A percentile compares a stretch with the other conserved stretches of the same genome.
Conservation (phyloP, 2,888 invertebrate genomes). For the Amblyteles armatorius region DNA sequence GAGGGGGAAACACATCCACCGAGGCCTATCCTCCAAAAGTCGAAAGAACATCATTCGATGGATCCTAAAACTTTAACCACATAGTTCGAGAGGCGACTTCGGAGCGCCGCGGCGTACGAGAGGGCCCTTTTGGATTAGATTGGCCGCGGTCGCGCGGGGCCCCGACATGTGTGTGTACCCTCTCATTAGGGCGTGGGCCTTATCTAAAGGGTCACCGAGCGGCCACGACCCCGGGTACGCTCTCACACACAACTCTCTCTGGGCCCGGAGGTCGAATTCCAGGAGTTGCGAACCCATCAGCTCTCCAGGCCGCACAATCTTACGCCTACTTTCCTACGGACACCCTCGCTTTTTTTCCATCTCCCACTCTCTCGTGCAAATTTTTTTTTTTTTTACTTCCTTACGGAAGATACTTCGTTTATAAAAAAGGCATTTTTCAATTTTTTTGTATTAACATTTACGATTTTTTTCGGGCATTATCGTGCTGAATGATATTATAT, state of each 20-base stretch:
- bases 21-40: constrained; percentile 12
- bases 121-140: constrained; percentile 61
- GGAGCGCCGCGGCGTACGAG: constrained; percentile 65
- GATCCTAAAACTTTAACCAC: constrained; percentile 80
- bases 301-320: constrained; percentile 59
- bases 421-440: too few species aligned
- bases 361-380: neutral
- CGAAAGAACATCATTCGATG: constrained; percentile 30
- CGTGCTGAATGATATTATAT: neutral
- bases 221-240: constrained; percentile 79
- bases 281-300: constrained; percentile 76
- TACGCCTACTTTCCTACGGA: constrained; percentile 63
- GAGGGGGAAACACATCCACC: constrained; percentile 58
- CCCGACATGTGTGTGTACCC: constrained; percentile 77
- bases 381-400: constrained; percentile 21
- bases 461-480: neutral
- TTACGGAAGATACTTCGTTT: neutral
- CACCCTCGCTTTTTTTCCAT: constrained; percentile 55
- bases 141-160: constrained; percentile 62
- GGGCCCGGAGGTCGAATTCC: constrained; percentile 78
- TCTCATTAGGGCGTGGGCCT: constrained; percentile 84
- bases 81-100: constrained; percentile 72
- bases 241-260: constrained; percentile 72
- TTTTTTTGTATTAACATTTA: neutral
- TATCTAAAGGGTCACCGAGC: constrained; percentile 84